Evolutionary conservation across 2,113 vertebrate species (phyloP).

Genomic region (Fregetta grallaria): DNA sequence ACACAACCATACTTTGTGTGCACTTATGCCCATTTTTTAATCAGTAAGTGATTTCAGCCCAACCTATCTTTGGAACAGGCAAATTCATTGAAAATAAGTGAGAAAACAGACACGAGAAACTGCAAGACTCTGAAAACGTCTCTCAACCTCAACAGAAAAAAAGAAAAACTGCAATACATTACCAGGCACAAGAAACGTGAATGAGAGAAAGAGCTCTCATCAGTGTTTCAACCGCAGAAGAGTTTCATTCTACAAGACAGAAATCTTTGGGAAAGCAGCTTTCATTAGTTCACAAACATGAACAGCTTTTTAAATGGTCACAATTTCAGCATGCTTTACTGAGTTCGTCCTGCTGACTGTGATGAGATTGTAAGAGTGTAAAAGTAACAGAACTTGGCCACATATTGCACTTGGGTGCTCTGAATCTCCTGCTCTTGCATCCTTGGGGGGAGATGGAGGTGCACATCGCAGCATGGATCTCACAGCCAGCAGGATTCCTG

Average conservation of each 20-base stretch:
- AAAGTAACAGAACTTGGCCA: neutral
- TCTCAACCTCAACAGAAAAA: neutral
- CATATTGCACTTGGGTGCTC: neutral
- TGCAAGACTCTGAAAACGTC: neutral
- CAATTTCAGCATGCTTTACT: neutral
- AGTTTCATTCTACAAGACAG: neutral
- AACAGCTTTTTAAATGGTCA: neutral
- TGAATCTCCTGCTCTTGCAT: neutral
- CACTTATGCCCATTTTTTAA: neutral
- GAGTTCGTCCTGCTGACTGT: neutral
- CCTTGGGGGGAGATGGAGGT: neutral
- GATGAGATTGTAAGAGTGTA: fast-evolving
- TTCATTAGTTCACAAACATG: neutral
- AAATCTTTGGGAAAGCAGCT: neutral
- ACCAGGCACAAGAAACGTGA: neutral
- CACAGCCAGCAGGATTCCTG: neutral
- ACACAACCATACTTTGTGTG: neutral
- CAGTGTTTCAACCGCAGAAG: neutral
- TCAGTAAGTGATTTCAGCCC: neutral
- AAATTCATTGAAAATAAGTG: neutral
- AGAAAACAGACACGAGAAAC: neutral
- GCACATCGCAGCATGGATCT: fast-evolving
- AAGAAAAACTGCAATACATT: neutral
- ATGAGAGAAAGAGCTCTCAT: neutral
- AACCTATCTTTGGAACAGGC: neutral